Conservation (phyloP, 2,888 invertebrate species). For the Caenorhabditis afra region DNA sequence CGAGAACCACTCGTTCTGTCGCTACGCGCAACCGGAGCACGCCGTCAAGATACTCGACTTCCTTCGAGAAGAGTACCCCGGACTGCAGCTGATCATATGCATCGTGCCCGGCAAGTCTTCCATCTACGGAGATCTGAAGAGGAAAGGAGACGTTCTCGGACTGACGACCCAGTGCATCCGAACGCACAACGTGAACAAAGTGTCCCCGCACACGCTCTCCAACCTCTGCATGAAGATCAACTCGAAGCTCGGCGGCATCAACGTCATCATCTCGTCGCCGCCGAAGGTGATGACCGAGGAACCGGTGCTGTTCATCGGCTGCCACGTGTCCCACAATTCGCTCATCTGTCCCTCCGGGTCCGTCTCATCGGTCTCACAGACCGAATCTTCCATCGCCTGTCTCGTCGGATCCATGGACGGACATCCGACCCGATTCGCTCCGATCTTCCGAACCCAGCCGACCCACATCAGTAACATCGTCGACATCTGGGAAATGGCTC, state of each 20-base stretch:
- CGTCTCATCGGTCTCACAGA: constrained; percentile 3
- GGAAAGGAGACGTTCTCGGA: constrained; percentile 48
- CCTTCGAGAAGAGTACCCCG: constrained; percentile 2
- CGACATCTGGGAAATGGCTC: constrained; percentile 41
- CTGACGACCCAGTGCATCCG: constrained; percentile 56
- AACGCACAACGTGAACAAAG: constrained; percentile 35
- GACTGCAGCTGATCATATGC: constrained; percentile 45
- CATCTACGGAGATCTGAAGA: constrained; percentile 51
- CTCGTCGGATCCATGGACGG: constrained; percentile 57
- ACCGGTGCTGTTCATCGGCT: constrained; percentile 54
- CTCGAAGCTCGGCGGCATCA: constrained; percentile 56
- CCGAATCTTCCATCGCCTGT: constrained; percentile 43
- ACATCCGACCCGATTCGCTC: constrained; percentile 46
- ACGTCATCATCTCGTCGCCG: constrained; percentile 27
- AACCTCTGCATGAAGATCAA: constrained; percentile 63
- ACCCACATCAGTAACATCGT: constrained; percentile 15
- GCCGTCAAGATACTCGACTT: constrained; percentile 20
- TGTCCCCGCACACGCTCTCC: constrained; percentile 49
- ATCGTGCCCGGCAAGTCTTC: constrained; percentile 55
- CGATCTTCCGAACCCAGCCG: constrained; percentile 41
- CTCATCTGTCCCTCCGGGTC: constrained; percentile 7
- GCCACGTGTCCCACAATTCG: constrained; percentile 43
- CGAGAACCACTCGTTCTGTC: constrained; percentile 31
- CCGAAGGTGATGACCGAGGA: constrained; percentile 4
- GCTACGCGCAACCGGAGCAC: constrained; percentile 39